Base-by-base conservation (phyloP, 1,140 invertebrate genomes). In the Procambarus virginalis region DNA sequence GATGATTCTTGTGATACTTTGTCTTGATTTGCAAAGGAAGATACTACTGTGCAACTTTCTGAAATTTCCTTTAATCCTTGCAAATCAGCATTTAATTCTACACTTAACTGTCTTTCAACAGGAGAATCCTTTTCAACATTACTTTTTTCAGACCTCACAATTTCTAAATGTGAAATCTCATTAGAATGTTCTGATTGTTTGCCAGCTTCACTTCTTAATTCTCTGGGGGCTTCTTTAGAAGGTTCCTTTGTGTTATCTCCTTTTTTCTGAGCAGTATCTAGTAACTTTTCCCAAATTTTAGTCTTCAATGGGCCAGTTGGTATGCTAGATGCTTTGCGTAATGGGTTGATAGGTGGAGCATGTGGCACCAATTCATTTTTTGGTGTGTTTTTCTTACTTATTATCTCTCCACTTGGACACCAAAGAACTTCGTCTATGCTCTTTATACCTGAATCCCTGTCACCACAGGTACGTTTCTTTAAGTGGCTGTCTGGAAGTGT, bases 261-360 rank as follows among this genome's bases (percentile, higher is more conserved):
- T 60, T 85, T 85, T 45, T 85, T 85, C 51, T 85, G 84, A 12
- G 84, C 84, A 46, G 84, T 85, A 46, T 75, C 75, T 22, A 85
- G 73, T 34, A 85, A 34, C 51, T 85, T 85, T 46, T 85, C 84
- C 84, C 84, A 85, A 12, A 85, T 85, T 46, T 85, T 85, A 46
- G 84, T 76, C 68, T 85, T 85, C 10, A 85, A 45, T 55, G 73
- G 84, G 34, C 17, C 20, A 68, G 70, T 49, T 76, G 20, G 60
- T 77, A 46, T 5, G 14, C 14, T 45, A 22, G 73, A 20, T 85
- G 49, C n/a, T 70, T 70, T 70, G 10, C 68, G 20, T 70, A 70
- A 70, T 6, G 68, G n/a, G 22, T n/a, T 34, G n/a, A 70, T 4
- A 34, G 68, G 22, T 12, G 60, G 60, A 34, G n/a, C 22, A 70